phyloP scores from a whole-genome alignment of 1,140 invertebrate genomes.

The Contarinia nasturtii region DNA sequence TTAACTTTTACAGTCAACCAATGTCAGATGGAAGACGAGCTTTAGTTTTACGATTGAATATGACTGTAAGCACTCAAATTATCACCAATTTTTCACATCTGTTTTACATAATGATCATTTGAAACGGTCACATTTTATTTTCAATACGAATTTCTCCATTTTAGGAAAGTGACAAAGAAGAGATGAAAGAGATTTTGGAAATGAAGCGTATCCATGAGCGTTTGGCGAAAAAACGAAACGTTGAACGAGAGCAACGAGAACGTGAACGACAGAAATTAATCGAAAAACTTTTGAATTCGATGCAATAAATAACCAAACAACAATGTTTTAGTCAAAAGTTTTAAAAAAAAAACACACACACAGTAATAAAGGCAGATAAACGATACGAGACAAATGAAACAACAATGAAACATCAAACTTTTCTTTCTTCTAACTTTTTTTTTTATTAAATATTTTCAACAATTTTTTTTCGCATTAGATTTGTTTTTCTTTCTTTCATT shows the following conservation, averaged over 20 bases:
- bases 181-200: slow-evolving; percentile 84
- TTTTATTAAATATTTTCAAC: too few relatives aligned
- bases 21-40: slow-evolving; percentile 82
- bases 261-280: not conserved
- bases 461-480: too few relatives aligned
- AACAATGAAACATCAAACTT: too few relatives aligned
- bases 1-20: slow-evolving; percentile 84
- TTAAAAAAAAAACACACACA: too few relatives aligned
- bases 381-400: too few relatives aligned
- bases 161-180: slow-evolving; percentile 76
- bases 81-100: too few relatives aligned
- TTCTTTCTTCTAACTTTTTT: too few relatives aligned
- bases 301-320: too few relatives aligned
- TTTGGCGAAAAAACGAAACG: slow-evolving; percentile 43
- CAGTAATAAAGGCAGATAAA: too few relatives aligned
- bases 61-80: slow-evolving; percentile 35
- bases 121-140: slow-evolving; percentile 7
- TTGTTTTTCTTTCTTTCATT: too few relatives aligned
- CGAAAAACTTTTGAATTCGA: not conserved
- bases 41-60: slow-evolving; percentile 65
- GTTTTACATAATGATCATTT: not conserved
- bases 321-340: too few relatives aligned
- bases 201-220: slow-evolving; percentile 71
- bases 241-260: slow-evolving; percentile 16
- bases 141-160: slow-evolving; percentile 8